These are phyloP conservation scores for Drosophila kikkawai DNA, from an alignment of 1,140 invertebrate genomes.

Conservation along the genomic window DNA sequence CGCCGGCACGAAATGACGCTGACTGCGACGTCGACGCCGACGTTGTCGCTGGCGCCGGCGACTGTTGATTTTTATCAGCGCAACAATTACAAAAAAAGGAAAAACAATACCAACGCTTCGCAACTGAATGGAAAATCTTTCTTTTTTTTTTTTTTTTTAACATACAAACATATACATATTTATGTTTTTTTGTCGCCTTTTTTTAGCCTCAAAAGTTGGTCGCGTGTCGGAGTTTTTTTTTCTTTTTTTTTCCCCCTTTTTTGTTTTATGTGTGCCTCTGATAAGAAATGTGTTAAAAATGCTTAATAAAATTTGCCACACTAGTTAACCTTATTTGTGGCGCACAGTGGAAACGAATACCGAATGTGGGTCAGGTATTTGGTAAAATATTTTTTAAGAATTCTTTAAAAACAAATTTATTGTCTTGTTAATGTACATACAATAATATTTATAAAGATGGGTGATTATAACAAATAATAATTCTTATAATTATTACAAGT, in stretches of 20 bases:
- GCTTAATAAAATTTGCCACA: slow-evolving; percentile 17
- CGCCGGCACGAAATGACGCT: slow-evolving; percentile 27
- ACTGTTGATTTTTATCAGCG: slow-evolving; percentile 72
- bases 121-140: slow-evolving; percentile 71
- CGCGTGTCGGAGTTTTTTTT: slow-evolving; percentile 10
- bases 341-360: neutral
- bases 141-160: slow-evolving; percentile 27
- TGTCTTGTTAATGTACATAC: neutral
- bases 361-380: slow-evolving; percentile 11
- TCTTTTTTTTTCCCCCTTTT: neutral
- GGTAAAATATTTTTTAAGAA: neutral
- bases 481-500: neutral
- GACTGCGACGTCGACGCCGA: slow-evolving; percentile 22
- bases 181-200: slow-evolving; percentile 16
- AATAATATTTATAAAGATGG: neutral
- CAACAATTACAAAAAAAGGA: slow-evolving; percentile 19
- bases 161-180: slow-evolving; percentile 15
- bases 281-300: slow-evolving; percentile 31
- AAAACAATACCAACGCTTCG: slow-evolving; percentile 14
- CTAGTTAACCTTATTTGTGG: slow-evolving; percentile 9
- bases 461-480: neutral
- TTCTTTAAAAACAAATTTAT: neutral
- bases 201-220: slow-evolving; percentile 9
- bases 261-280: slow-evolving; percentile 18
- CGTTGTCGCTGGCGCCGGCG: slow-evolving; percentile 10